A percentile compares a stretch with the other conserved stretches of the same genome.
phyloP scores from a whole-genome alignment of 2,113 vertebrate genomes.

The Callipepla californica region DNA sequence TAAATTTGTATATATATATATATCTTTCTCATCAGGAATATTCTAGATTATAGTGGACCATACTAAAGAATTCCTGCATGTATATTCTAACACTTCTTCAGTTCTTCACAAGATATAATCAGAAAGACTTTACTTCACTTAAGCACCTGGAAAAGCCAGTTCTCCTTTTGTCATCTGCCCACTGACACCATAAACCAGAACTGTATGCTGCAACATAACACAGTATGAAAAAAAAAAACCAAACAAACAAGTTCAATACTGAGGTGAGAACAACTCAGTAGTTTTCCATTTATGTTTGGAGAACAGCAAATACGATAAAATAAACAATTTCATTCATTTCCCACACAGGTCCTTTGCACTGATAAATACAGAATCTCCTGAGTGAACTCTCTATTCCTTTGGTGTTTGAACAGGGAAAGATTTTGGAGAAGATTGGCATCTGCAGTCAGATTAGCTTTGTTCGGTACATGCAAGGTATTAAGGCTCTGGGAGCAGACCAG shows the following conservation, averaged over 20 bases:
- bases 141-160: constrained; percentile 28
- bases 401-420: constrained; percentile 77
- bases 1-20: not conserved
- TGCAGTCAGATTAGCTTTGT: constrained; percentile 80
- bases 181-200: not conserved
- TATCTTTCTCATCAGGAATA: not conserved
- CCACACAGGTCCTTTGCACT: not conserved
- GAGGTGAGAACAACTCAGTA: not conserved
- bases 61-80: not conserved
- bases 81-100: not conserved
- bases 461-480: constrained; percentile 64
- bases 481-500: not conserved
- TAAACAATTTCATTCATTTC: not conserved
- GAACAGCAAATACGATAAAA: not conserved
- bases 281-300: not conserved
- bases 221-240: not conserved
- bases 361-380: not conserved
- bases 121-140: not conserved
- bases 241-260: not conserved
- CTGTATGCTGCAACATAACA: not conserved
- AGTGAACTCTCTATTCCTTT: not conserved
- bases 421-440: constrained; percentile 82
- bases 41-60: not conserved
- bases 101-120: not conserved
- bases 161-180: not conserved